Base-by-base conservation (phyloP, 2,113 vertebrate genomes). In the Orientallactaga bullata region DNA sequence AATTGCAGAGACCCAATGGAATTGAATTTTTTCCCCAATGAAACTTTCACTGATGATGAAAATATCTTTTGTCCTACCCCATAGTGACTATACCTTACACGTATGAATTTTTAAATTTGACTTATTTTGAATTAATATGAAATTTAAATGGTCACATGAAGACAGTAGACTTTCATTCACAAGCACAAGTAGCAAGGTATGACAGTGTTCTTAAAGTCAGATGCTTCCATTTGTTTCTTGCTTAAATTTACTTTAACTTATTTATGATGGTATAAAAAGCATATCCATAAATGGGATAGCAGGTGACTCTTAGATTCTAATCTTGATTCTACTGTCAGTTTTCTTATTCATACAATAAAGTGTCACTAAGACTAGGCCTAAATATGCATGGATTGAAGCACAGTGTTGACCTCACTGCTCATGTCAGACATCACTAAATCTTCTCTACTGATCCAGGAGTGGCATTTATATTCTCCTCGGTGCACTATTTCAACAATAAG, bases 51-150 rank as follows among this genome's bases (percentile, higher is more conserved):
- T 77, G 18, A 73, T 88, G 21, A 82, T 76, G 2, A 5, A 79
- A 80, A 55, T 73, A 55, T 63, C 39, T 47, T 73, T 21, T 63
- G 24, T 89, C 17, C 21, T 37, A 0, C 2, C 3, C 7, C 2
- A n/a, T 58, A 90, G 3, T 55, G 18, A 89, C 79, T 51, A 78
- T 35, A 82, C 3, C 8, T 26, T 68, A 1, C 23, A 47, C 11
- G 35, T 20, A 84, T 90, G 42, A 77, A 39, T 84, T 80, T 77
- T 66, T 28, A 82, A 61, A 26, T 63, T 91, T 5, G 39, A 79
- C 71, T 88, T 85, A 72, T 79, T 74, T 88, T 37, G 77, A 77
- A 65, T 79, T 89, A 42, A n/a, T 66, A 39, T 86, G 90, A 80
- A 86, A 26, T n/a, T 79, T 76, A 66, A 82, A 66, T 79, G 51